Base-by-base conservation (phyloP, 2,797 vertebrate species). In the Acrocephalus scirpaceus region DNA sequence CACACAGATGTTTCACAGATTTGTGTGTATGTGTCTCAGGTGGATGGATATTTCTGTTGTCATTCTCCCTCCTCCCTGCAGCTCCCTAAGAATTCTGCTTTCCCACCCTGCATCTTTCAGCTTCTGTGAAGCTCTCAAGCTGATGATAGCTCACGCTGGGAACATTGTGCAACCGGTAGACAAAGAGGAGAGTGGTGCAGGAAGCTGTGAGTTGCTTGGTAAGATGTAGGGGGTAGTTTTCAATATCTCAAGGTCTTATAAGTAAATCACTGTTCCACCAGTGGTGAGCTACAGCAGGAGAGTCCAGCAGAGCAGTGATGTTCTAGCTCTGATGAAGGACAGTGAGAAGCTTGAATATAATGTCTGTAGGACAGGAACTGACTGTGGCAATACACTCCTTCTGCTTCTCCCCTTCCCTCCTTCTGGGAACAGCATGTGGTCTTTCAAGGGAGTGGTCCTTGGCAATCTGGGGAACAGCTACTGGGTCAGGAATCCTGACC, bases 1-100 rank as follows among this genome's bases (percentile, higher is more conserved):
- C 72, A 91, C 65, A 85, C 93, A 95, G 94, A 91, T 95, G 86
- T 83, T 85, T 87, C 82, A 58, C 82, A 90, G 51, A 83, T 85
- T 42, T 72, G 66, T 92, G 83, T 83, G 44, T 54, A 17, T 93
- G 78, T 85, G 25, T 84, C 57, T 95, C 94, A 95, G 94, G 95
- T 96, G 80, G 50, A 95, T 62, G 64, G 56, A 76, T 73, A 90
- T 56, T 73, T 70, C 69, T 81, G 29, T 47, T 84, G 83, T 71
- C 45, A n/a, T 61, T 88, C 20, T 42, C 13, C 7, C 29, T 84
- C 20, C 10, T 80, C 34, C 56, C 27, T 60, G 32, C 40, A 42
- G 21, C 54, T 88, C 50, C 48, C 44, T 69, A 51, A 78, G 91
- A 62, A 13, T 67, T 76, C 29, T 50, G 0, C 27, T 76, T 91